These are phyloP conservation scores for Arge pagana DNA, from an alignment of 2,888 invertebrate genomes.

Conservation along the genomic window DNA sequence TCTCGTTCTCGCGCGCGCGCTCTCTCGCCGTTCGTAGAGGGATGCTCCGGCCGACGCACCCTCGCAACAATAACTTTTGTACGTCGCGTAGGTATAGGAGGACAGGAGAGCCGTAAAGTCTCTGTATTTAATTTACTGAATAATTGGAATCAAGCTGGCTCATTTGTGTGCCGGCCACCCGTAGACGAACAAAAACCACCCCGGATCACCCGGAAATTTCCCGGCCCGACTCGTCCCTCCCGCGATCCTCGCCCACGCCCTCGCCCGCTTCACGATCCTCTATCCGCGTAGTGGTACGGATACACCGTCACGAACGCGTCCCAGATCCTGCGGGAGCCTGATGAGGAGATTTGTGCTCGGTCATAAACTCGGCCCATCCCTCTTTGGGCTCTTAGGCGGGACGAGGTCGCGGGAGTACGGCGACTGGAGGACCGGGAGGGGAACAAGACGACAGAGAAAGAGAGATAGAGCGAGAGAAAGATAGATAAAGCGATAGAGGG, in stretches of 20 bases:
- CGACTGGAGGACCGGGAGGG: too few species aligned
- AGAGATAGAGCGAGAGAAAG: too few species aligned
- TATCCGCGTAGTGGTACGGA: conserved; percentile 23
- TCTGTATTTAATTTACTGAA: conserved; percentile 58
- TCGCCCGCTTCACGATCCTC: conserved; percentile 25
- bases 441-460: too few species aligned
- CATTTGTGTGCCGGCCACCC: conserved; percentile 48
- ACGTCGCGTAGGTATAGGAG: conserved; percentile 1
- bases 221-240: conserved; percentile 9
- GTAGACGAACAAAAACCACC: conserved; percentile 23
- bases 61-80: conserved; percentile 44
- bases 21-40: too few species aligned
- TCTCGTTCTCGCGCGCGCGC: conserved; percentile 5
- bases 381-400: neutral
- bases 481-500: too few species aligned
- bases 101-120: conserved; percentile 43
- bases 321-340: conserved; percentile 50
- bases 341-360: conserved; percentile 57
- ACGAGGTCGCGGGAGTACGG: neutral
- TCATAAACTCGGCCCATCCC: conserved; percentile 48
- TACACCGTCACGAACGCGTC: conserved; percentile 25
- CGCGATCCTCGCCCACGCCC: conserved; percentile 26
- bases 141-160: conserved; percentile 58
- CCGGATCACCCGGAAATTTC: conserved; percentile 28
- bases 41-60: conserved; percentile 24